Evolutionary conservation across 1,140 invertebrate species (phyloP), one percentile per base, ranked within the genome.

Genomic region (Microvelia longipes): DNA sequence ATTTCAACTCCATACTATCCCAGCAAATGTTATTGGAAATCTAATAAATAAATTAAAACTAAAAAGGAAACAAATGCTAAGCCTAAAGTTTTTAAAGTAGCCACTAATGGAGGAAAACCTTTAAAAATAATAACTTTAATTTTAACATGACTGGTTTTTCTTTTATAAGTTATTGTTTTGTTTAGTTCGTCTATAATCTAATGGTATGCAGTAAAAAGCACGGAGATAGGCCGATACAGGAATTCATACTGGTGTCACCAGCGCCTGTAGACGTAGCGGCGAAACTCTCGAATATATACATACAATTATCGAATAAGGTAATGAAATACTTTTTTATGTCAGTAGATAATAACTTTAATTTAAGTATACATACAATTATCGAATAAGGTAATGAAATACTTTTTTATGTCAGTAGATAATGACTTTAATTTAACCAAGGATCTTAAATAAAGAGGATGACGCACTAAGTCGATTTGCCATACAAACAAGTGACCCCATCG

Each of bases 161-260:
- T 64, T 64, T 64, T 64, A 26, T n/a, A 64, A 26, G 2, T 64
- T 64, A 13, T 24, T 64, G 62, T 71, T 70, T n/a, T 73, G 73
- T 79, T 83, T 68, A 91, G 87, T 99, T 98, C 79, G 93, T 99
- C 28, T 98, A 97, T 81, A 98, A 99, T 79, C 82, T 99, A 76
- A 99, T 98, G 94, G 89, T 98, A 2, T 96, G 95, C 79, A 96
- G 96, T 13, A 98, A 98, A 81, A 93, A 94, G 75, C 89, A 93
- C 80, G 90, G 94, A 73, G 98, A 98, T 79, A 91, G 93, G 75
- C 95, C 96, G 0, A 93, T 99, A 35, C 90, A 97, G 78, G 96
- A 98, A 77, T 98, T 98, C 78, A 90, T 99, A 26, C 81, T 98
- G 27, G 90, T 96, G 1, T 98, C 95, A 0, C 93, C 95, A 24